A percentile compares a stretch with the other conserved stretches of the same genome.
phyloP scores from a whole-genome alignment of 2,888 invertebrate species.

The Sussaba pulchella region DNA sequence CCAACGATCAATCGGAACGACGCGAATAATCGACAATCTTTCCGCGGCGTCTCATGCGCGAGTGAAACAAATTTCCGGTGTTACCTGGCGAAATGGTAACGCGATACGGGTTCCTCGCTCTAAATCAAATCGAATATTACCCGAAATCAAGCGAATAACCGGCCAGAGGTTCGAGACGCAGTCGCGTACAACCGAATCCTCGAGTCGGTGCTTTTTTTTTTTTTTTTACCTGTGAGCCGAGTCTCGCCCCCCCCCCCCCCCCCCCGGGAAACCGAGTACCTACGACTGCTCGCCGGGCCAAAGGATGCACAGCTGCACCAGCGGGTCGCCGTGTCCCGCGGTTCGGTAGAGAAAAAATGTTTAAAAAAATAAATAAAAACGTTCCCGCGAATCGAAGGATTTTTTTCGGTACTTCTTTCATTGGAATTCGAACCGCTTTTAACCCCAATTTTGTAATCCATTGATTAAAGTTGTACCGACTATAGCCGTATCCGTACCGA shows the following conservation, averaged over 20 bases:
- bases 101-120: conserved; percentile 75
- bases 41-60: no score
- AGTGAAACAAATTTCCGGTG: conserved; percentile 8
- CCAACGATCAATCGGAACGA: no score
- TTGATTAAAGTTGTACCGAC: conserved; percentile 71
- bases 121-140: conserved; percentile 82
- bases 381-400: conserved; percentile 76
- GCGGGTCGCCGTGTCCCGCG: conserved; percentile 47
- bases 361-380: no score
- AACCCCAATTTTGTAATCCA: conserved; percentile 80
- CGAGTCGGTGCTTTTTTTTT: conserved; percentile 33
- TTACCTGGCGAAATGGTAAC: conserved; percentile 75
- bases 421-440: conserved; percentile 78
- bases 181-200: conserved; percentile 63
- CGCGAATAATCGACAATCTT: no score
- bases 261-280: conserved; percentile 14
- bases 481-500: conserved; percentile 11
- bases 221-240: conserved; percentile 45
- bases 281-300: no score
- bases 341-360: no score
- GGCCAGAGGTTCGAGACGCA: conserved; percentile 70
- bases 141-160: conserved; percentile 81
- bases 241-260: conserved; percentile 10
- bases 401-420: conserved; percentile 69
- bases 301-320: conserved; percentile 62